phyloP scores from a whole-genome alignment of 2,797 vertebrate genomes.

The Luscinia megarhynchos region DNA sequence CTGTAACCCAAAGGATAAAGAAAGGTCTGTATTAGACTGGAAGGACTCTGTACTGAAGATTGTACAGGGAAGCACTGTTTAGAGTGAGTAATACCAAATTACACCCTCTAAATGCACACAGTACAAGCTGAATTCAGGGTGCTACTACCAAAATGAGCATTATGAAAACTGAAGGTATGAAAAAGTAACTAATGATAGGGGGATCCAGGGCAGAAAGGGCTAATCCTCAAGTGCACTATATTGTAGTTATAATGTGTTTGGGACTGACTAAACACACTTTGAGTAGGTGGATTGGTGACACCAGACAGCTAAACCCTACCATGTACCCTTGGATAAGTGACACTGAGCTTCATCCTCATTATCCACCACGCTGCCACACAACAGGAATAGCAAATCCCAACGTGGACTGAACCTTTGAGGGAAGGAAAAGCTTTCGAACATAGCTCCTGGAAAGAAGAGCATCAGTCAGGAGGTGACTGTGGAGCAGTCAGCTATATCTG shows the following conservation, averaged over 20 bases:
- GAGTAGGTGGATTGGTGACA: accelerated
- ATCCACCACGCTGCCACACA: not conserved
- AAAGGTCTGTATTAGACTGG: not conserved
- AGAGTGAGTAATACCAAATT: not conserved
- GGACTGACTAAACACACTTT: accelerated
- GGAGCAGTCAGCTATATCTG: not conserved
- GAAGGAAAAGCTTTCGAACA: not conserved
- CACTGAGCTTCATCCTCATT: not conserved
- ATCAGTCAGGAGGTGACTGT: not conserved
- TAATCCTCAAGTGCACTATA: not conserved
- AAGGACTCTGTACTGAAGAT: not conserved
- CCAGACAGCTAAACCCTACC: not conserved
- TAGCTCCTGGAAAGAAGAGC: not conserved
- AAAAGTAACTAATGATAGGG: not conserved
- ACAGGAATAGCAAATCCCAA: not conserved
- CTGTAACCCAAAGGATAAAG: not conserved
- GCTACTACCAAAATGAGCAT: not conserved
- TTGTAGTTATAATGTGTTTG: not conserved
- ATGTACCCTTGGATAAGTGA: accelerated
- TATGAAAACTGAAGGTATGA: not conserved
- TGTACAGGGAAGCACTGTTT: not conserved
- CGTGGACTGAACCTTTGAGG: not conserved
- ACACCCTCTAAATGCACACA: not conserved
- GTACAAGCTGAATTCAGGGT: not conserved
- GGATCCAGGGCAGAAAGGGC: not conserved